Percentiles rank a stretch among this genome's conserved stretches.
Evolutionary conservation across 2,797 vertebrate species (phyloP).

Genomic region (Anabas testudineus): DNA sequence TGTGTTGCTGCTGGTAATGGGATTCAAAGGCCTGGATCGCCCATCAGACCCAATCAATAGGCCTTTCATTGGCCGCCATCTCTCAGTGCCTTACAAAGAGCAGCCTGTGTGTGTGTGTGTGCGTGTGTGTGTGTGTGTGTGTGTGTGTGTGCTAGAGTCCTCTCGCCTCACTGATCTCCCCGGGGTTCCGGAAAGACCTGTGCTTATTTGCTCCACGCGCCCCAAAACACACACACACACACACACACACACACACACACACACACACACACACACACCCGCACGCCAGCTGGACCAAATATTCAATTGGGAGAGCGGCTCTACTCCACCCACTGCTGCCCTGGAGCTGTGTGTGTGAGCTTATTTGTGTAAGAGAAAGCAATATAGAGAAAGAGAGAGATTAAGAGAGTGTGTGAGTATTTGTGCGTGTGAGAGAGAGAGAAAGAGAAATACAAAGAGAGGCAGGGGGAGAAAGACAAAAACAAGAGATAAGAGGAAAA

Average conservation of each 20-base stretch:
- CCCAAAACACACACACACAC: constrained; percentile 46
- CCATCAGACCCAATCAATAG: constrained; percentile 87
- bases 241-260: constrained; percentile 21
- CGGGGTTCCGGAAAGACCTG: constrained; percentile 77
- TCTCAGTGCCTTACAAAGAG: constrained; percentile 85
- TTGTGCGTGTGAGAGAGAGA: constrained; percentile 6
- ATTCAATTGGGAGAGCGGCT: constrained; percentile 68
- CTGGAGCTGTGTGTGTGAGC: constrained; percentile 63
- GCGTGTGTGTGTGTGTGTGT: constrained; percentile 55
- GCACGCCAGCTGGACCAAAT: constrained; percentile 74
- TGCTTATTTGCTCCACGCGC: constrained; percentile 72
- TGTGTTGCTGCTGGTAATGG: constrained; percentile 81
- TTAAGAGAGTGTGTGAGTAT: constrained; percentile 6
- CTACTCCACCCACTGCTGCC: constrained; percentile 70
- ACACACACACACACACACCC: constrained; percentile 25
- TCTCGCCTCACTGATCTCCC: constrained; percentile 76
- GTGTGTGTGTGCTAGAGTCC: constrained; percentile 55
- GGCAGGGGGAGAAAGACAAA: background rate
- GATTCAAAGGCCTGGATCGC: constrained; percentile 85
- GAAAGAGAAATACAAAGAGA: background rate
- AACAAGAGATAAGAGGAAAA: background rate
- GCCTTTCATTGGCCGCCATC: constrained; percentile 87
- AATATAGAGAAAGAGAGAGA: constrained; percentile 26
- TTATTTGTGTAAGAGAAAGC: constrained; percentile 35
- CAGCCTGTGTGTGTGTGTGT: constrained; percentile 70